These are phyloP conservation scores for Drosophila imparisetae DNA, from an alignment of 2,888 invertebrate species.

Conservation along the genomic window DNA sequence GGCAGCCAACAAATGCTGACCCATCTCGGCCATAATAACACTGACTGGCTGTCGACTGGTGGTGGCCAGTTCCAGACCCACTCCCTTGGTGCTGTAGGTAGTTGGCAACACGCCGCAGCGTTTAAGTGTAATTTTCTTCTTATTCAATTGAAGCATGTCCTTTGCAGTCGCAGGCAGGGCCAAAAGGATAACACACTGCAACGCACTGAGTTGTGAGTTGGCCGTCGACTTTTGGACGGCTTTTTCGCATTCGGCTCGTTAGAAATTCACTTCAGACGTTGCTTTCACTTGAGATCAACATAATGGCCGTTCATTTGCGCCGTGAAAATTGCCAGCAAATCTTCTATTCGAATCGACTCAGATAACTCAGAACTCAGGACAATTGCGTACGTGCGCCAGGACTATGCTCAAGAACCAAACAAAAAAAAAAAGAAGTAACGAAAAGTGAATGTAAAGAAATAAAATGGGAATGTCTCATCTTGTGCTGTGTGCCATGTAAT, in stretches of 20 bases:
- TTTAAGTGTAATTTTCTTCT: slow-evolving; percentile 82
- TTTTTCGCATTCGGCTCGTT: slow-evolving; percentile 59
- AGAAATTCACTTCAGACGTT: slow-evolving; percentile 76
- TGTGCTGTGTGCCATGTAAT: slow-evolving; percentile 77
- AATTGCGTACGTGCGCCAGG: slow-evolving; percentile 74
- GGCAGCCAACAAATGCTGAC: slow-evolving; percentile 52
- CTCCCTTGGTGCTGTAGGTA: slow-evolving; percentile 7
- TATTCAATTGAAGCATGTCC: slow-evolving; percentile 82
- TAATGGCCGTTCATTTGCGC: slow-evolving; percentile 82
- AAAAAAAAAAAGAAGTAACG: slow-evolving; percentile 1
- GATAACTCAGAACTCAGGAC: slow-evolving; percentile 60
- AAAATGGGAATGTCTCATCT: slow-evolving; percentile 55
- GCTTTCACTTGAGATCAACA: slow-evolving; percentile 80
- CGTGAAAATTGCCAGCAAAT: slow-evolving; percentile 69
- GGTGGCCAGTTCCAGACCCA: not conserved
- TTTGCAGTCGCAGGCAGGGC: slow-evolving; percentile 52
- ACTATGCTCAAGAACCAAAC: slow-evolving; percentile 38
- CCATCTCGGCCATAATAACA: slow-evolving; percentile 26
- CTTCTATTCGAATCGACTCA: slow-evolving; percentile 68
- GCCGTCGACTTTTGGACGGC: slow-evolving; percentile 29
- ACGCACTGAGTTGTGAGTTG: slow-evolving; percentile 48
- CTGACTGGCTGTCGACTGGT: not conserved
- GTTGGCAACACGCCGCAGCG: slow-evolving; percentile 72
- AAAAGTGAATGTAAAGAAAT: slow-evolving; percentile 11
- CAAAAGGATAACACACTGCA: slow-evolving; percentile 67